Base-by-base conservation (phyloP, 2,113 vertebrate species). In the Cyrtonyx montezumae region DNA sequence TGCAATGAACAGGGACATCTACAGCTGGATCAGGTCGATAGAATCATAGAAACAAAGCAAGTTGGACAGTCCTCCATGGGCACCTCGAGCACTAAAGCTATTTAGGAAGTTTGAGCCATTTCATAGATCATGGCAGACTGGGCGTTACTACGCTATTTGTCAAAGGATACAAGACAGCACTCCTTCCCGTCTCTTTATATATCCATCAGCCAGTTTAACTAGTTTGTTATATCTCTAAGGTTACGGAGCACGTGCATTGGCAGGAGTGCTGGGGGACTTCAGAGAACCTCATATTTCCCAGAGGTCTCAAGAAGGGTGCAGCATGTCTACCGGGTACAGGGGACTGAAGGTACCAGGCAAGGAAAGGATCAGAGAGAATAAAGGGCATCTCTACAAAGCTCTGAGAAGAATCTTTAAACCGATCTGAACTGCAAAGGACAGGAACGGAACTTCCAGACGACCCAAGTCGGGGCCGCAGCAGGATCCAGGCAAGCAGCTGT, bases 361-460 rank as follows among this genome's bases (percentile, higher is more conserved):
- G 7, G 20, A 34, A 87, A 73, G 19, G 3, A 74, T 20, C 14
- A 51, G n/a, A 14, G 53, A 62, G 34, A 74, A n/a, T 13, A 32
- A 63, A 26, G 28, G 32, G 8, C 23, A 69, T 15, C 9, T 32
- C 74, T 79, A 78, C 37, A 37, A 37, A 37, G 37, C 37, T 37
- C 37, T 46, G 19, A 59, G 23, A 40, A 68, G 5, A 68, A 45
- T 21, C 26, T 61, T 46, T 46, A n/a, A 46, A 66, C 25, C 43
- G 63, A 7, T 3, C 20, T 53, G 20, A 37, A 46, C 1, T 42
- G 67, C 12, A 25, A 14, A 25, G 11, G 11, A 9, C 7, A 4
- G 0, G 8, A 45, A 30, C 0, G 42, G 1, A n/a, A 10, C 30
- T 32, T 77, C 45, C 32, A 21, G 22, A 25, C 3, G 0, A 28